Evolutionary conservation across 2,113 vertebrate species (phyloP), one percentile per base, ranked within the genome.

Genomic region (Indicator maculatus): DNA sequence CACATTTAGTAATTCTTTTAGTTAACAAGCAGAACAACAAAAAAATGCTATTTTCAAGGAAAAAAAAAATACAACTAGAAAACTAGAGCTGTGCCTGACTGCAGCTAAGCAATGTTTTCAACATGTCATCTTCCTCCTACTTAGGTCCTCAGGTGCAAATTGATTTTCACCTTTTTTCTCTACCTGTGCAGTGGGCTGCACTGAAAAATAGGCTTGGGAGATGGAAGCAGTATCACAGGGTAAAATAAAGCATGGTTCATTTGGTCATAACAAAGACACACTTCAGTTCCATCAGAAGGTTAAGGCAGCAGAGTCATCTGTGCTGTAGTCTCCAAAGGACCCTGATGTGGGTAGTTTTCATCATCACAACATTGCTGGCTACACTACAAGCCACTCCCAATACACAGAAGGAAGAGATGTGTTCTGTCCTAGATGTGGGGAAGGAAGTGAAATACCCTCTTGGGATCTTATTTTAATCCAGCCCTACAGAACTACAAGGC

Each of bases 1-100:
- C 70, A n/a, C 65, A 89, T 95, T 95, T 63, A 84, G 70, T 86
- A 91, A 89, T 92, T 92, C 93, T 94, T 88, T 53, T 60, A 53
- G 78, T 91, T 93, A 85, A 86, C 74, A 61, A 47, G 77, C 67
- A 73, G 74, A 92, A 65, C 15, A 90, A 72, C 74, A 92, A 61
- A 85, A 78, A 41, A 92, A 89, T 86, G 39, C 50, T 73, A 27
- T n/a, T 90, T 77, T 38, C 63, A 58, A 58, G 20, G 6, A 14
- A 61, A 58, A 26, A 65, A 66, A 69, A 63, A 47, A 76, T 6
- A 70, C 16, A 14, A 75, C 44, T 3, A 38, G 71, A 58, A 67
- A 33, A 10, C 3, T 55, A 58, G 2, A 11, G 26, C 36, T 88
- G 41, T 69, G 52, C 26, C n/a, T 72, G 50, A 85, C n/a, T 75